Evolutionary conservation across 2,797 vertebrate species (phyloP), one percentile per base, ranked within the genome.

Genomic region (Delichon dasypus): DNA sequence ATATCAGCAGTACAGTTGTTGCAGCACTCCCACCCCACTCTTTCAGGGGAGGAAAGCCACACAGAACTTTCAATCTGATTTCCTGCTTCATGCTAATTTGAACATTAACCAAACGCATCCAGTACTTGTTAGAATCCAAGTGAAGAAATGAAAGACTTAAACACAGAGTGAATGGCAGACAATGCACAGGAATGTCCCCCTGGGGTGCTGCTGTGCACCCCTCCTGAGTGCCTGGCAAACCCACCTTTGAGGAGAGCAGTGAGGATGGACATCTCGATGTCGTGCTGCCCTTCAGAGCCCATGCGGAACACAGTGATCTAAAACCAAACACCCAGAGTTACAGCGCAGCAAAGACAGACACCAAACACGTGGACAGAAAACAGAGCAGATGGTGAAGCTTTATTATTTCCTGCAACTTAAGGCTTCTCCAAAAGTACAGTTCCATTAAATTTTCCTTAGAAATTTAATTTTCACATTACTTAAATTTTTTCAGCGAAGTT

Each of bases 241-340:
- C 73, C 98, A 99, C 99, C 99, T 99, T 99, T 99, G 74, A 99
- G 97, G 84, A 99, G 97, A 45, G 99, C 99, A 4, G 99, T 99
- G 48, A 99, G 97, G 96, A 99, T 99, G 40, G 99, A 98, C 99
- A 99, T 99, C 97, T 99, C 99, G 50, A 99, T 99, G 88, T 99
- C 99, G 53, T 99, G 99, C 74, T 99, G 99, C 47, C 99, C 99
- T 85, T 99, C 99, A 4, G 99, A 98, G 13, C 99, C 99, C 99
- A 99, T 99, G 90, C 99, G 98, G 95, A 99, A 99, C 80, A 99
- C 99, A 1, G 99, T 99, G 92, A 99, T 99, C 99, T 99, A 67
- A 65, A 78, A 19, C 5, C 80, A 86, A 92, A 65, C 17, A 74
- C 17, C 20, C 8, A 10, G 7, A 61, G 32, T 89, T 23, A 68